Base-by-base conservation (phyloP, 2,113 vertebrate genomes). In the Isurus oxyrinchus region DNA sequence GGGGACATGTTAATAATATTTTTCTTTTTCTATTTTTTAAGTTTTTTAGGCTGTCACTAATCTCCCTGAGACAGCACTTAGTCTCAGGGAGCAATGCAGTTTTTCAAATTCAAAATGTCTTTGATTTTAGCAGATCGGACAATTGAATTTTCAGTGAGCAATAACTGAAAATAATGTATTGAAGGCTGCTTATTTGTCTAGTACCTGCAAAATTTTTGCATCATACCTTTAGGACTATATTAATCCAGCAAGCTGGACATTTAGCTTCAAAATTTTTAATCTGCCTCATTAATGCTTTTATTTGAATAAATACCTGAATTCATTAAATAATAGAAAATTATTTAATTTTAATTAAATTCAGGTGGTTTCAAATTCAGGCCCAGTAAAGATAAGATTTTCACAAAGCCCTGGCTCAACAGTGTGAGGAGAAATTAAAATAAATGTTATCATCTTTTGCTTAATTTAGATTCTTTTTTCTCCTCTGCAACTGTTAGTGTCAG, bases 61-160 rank as follows among this genome's bases (percentile, higher is more conserved):
- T 1, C 44, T 49, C 44, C 44, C 44, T 49, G 44, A 49, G 44
- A 49, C 44, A 49, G 44, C 44, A 49, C 44, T 49, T 49, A 49
- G 44, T 49, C 44, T 49, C 44, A 49, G 44, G 44, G 44, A 49
- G 44, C 44, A 49, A 49, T 49, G 44, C 44, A 49, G 0, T 49
- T 1, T 49, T 49, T 49, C 44, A 49, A 49, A 49, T 1, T 49
- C 44, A 49, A 59, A 66, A 94, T 66, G 59, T 63, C n/a, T 40
- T 94, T 40, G 21, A 63, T 66, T 94, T 63, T 40, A 40, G 87
- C n/a, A 23, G 59, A 66, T 94, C 57, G 40, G 27, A 44, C 31
- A 93, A 93, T 40, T 93, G 40, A 94, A 94, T 94, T 94, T 94
- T 94, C 90, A 63, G 35, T 40, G 35, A 94, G 16, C 35, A 23